Evolutionary conservation across 2,113 vertebrate genomes (phyloP), one percentile per base, ranked within the genome.

Genomic region (Cygnus buccinator): DNA sequence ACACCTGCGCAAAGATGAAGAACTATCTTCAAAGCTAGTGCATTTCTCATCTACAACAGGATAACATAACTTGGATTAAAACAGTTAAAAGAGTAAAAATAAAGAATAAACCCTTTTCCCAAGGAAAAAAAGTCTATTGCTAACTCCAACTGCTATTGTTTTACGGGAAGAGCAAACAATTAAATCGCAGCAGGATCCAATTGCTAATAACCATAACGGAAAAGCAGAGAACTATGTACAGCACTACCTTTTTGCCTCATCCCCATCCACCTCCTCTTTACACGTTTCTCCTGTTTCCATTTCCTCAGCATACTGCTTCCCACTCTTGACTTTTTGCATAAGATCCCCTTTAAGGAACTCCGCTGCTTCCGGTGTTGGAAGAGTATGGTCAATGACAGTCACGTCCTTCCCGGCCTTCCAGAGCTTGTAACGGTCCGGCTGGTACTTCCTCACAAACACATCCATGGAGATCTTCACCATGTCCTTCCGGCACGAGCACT

Each of bases 381-480:
- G 98, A 72, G 98, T 97, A 63, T 99, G 99, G 97, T 99, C 99
- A 22, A 99, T 99, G 41, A 98, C 96, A 15, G 97, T 87, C 37
- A 97, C 97, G 14, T 99, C 99, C 88, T 99, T 99, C 50, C 99
- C 99, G 0, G 99, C 98, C 97, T 99, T 99, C 99, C 99, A 99
- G 39, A 99, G 98, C 94, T 99, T 99, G 96, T 99, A 99, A 39
- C 99, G 98, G 43, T 99, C 99, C 1, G 99, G 99, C 95, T 99
- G 99, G 95, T 99, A 99, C 95, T 99, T 99, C 85, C 98, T 98
- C 82, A 99, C 99, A 92, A 99, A 99, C 72, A 99, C 98, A 13
- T 99, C 99, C 99, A 99, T 99, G 78, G 99, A 99, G 86, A 99
- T 99, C 98, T 99, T 99, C 94, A 99, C 99, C 98, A 99, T 99